Evolutionary conservation across 2,113 vertebrate genomes (phyloP).

Genomic region (Sinocyclocheilus anshuiensis): DNA sequence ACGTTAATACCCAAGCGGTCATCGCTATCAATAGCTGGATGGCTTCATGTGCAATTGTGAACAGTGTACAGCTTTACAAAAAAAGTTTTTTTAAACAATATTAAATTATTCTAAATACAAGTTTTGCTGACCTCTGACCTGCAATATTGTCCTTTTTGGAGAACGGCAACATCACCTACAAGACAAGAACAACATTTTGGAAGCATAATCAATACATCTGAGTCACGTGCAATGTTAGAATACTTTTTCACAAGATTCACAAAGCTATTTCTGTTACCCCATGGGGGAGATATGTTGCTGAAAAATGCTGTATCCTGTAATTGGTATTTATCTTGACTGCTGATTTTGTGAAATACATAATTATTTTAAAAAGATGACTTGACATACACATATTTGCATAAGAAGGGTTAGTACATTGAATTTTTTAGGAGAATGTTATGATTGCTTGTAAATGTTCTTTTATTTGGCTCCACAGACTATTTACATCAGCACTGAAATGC

Average conservation of each 20-base stretch:
- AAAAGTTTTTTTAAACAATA: background rate
- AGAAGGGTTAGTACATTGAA: background rate
- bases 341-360: background rate
- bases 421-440: background rate
- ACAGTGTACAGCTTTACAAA: slow-evolving; percentile 1
- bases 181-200: slow-evolving; percentile 34
- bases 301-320: slow-evolving; percentile 10
- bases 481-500: background rate
- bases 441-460: background rate
- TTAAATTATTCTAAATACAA: background rate
- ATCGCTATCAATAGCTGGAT: background rate
- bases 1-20: background rate
- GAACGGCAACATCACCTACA: slow-evolving; percentile 45
- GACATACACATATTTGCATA: slow-evolving; percentile 8
- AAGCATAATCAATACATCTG: slow-evolving; percentile 26
- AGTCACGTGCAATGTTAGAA: background rate
- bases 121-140: slow-evolving; percentile 55
- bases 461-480: background rate
- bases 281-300: slow-evolving; percentile 7
- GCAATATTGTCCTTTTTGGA: background rate
- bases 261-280: slow-evolving; percentile 10
- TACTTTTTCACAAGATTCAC: slow-evolving; percentile 17
- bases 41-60: background rate
- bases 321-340: slow-evolving; percentile 16
- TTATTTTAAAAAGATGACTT: slow-evolving; percentile 4